Evolutionary conservation across 2,797 vertebrate species (phyloP), one percentile per base, ranked within the genome.

Genomic region (Cynodonichthys magdalenae): DNA sequence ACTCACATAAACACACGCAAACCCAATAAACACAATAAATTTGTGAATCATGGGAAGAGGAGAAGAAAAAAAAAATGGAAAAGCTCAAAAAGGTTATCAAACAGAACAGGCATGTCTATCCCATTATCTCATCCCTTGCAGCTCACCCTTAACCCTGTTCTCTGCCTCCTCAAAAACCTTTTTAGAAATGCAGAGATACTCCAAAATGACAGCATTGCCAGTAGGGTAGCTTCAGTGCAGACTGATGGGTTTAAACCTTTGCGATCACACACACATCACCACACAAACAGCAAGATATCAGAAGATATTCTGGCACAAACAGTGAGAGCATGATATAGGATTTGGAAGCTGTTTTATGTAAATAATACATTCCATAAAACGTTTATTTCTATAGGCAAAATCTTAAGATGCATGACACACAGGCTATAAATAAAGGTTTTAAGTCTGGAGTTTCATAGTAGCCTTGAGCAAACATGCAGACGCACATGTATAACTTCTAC

Each of bases 81-180:
- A 24, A 58, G 61, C 74, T 76, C 39, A 76, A 84, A 80, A 70
- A 0, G 60, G 70, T 75, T 75, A 80, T 83, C 80, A 79, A 75
- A 68, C 56, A 18, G 73, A 85, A 68, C 72, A 79, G 66, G 69
- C 82, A 82, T 80, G 76, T 84, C 75, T 79, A 81, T 78, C 71
- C 79, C 53, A 77, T 87, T 80, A 85, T 87, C 57, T 70, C 79
- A 53, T 81, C 67, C 80, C 71, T 85, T 71, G 68, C 67, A 85
- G 81, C 82, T 85, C 80, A 81, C 79, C 82, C 81, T 68, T 82
- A 77, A 84, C 83, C 79, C 62, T 76, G 59, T 50, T 78, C 57
- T 49, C 79, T 78, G 73, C 81, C 82, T 81, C 79, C 82, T 85
- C 79, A 79, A 58, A 85, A 71, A 78, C 75, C 77, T 69, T 78